A percentile compares a stretch with the other conserved stretches of the same genome.
Evolutionary conservation across 2,888 invertebrate genomes (phyloP).

Genomic region (Watsonalla binaria): DNA sequence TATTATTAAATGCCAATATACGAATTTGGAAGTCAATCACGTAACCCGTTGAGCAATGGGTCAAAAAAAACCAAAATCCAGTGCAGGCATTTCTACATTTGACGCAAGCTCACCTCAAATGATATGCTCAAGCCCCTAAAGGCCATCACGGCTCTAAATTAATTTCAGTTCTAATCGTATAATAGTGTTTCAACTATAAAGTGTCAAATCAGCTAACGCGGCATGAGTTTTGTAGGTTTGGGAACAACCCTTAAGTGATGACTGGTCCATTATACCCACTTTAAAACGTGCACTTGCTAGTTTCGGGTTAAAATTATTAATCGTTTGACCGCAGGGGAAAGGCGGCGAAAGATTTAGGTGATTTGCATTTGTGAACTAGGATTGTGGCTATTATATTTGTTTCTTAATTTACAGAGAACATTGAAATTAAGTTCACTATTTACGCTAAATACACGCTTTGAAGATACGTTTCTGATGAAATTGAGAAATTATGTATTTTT

Average conservation of each 20-base stretch:
- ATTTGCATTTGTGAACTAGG: background rate
- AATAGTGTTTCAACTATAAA: background rate
- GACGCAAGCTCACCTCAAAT: no score
- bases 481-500: no score
- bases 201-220: background rate
- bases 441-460: no score
- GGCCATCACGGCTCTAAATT: no score
- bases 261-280: conserved; percentile 35
- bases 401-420: no score
- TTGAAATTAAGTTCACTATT: no score
- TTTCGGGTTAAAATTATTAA: conserved; percentile 42
- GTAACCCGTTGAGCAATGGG: background rate
- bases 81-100: conserved; percentile 6
- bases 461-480: no score
- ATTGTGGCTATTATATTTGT: no score
- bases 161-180: no score
- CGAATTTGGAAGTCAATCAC: background rate
- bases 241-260: conserved; percentile 31
- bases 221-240: background rate
- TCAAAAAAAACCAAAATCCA: background rate
- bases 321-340: conserved; percentile 24
- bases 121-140: no score
- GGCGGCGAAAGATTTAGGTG: background rate
- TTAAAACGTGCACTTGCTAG: conserved; percentile 38
- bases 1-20: no score